phyloP scores from a whole-genome alignment of 1,140 invertebrate genomes.

The Orchesella cincta region DNA sequence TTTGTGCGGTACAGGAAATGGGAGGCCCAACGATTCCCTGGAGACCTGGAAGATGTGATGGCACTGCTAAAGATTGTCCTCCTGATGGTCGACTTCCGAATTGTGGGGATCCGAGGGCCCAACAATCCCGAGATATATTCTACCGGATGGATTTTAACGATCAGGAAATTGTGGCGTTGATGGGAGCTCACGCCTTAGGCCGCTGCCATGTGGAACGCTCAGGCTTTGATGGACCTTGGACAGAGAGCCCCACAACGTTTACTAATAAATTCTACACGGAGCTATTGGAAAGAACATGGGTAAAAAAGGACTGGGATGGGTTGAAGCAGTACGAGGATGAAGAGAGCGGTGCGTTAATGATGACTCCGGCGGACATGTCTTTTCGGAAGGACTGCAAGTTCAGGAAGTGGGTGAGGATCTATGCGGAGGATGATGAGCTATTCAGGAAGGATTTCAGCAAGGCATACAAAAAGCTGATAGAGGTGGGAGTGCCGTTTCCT shows the following conservation, averaged over 20 bases:
- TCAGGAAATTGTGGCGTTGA: constrained; percentile 30
- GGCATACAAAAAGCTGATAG: background rate
- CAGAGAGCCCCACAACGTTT: background rate
- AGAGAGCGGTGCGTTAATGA: background rate
- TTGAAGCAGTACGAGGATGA: background rate
- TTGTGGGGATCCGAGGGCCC: background rate
- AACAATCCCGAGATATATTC: constrained; percentile 32
- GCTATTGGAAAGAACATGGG: background rate
- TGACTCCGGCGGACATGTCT: background rate
- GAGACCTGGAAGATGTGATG: constrained; percentile 29
- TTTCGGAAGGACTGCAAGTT: background rate
- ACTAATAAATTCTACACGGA: background rate
- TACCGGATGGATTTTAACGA: constrained; percentile 38
- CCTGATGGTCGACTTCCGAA: constrained; percentile 32
- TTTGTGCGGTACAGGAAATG: constrained; percentile 32
- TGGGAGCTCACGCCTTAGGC: constrained; percentile 35
- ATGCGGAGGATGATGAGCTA: background rate
- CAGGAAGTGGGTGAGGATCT: background rate
- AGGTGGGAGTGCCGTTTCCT: background rate
- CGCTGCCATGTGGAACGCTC: constrained; percentile 30
- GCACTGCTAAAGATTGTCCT: constrained; percentile 28
- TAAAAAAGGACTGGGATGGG: background rate
- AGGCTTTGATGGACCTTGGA: background rate
- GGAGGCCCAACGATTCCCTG: constrained; percentile 31
- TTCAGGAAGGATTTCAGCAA: background rate